A percentile compares a stretch with the other conserved stretches of the same genome.
These are phyloP conservation scores for Euproctis similis DNA, from an alignment of 2,888 invertebrate species.

Conservation along the genomic window DNA sequence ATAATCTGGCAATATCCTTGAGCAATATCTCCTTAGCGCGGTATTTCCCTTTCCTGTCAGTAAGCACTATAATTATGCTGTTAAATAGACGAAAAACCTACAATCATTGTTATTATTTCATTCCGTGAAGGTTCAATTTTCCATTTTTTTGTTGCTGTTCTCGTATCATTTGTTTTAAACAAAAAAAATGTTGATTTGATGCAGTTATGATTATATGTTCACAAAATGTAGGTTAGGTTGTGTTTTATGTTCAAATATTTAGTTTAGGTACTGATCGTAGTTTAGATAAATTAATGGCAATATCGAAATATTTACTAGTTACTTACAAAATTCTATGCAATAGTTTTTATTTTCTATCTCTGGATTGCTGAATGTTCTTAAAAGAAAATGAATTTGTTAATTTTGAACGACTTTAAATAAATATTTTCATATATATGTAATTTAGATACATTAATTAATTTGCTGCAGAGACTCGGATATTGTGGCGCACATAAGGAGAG, in stretches of 20 bases:
- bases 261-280: not conserved
- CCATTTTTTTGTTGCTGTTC: constrained; percentile 19
- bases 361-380: too few relatives aligned
- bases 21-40: constrained; percentile 36
- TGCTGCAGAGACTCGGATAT: too few relatives aligned
- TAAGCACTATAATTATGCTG: constrained; percentile 33
- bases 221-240: constrained; percentile 13
- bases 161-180: constrained; percentile 10
- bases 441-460: too few relatives aligned
- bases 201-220: constrained; percentile 11
- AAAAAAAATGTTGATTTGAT: constrained; percentile 18
- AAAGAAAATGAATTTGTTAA: too few relatives aligned
- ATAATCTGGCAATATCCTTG: constrained; percentile 50
- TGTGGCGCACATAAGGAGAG: too few relatives aligned
- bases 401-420: too few relatives aligned
- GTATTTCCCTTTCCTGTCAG: constrained; percentile 61
- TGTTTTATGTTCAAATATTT: too few relatives aligned
- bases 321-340: too few relatives aligned
- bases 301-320: too few relatives aligned
- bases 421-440: too few relatives aligned
- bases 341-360: too few relatives aligned
- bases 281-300: too few relatives aligned
- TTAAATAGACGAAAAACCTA: constrained; percentile 34
- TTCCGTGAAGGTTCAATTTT: constrained; percentile 44
- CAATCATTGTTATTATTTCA: constrained; percentile 27